phyloP scores from a whole-genome alignment of 1,140 invertebrate species.

The Pseudoatta argentina region DNA sequence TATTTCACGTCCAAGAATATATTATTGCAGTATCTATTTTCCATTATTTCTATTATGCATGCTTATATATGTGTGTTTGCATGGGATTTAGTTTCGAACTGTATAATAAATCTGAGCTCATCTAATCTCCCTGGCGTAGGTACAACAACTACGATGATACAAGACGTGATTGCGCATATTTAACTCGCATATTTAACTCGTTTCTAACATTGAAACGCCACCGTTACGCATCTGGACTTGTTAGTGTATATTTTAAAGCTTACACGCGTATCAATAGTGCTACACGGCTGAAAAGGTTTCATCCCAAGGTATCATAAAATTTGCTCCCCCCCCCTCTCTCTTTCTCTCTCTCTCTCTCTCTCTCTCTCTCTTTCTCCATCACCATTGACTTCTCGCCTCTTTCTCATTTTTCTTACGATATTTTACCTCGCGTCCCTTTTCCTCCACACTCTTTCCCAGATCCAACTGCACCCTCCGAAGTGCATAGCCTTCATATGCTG shows the following conservation, averaged over 20 bases:
- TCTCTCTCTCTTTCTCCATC: neutral
- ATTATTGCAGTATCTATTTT: neutral
- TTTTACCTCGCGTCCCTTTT: conserved; percentile 16
- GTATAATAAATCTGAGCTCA: conserved; percentile 45
- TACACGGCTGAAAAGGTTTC: conserved; percentile 37
- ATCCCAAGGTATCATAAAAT: conserved; percentile 58
- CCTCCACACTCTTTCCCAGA: neutral
- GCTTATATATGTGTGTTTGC: neutral
- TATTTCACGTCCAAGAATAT: neutral
- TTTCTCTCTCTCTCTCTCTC: neutral
- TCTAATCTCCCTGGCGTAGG: conserved; percentile 34
- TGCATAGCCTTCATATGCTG: neutral
- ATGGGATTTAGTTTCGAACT: conserved; percentile 27
- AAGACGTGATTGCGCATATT: conserved; percentile 16
- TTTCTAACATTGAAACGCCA: conserved; percentile 26
- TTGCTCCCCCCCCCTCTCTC: neutral
- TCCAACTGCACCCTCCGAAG: conserved; percentile 19
- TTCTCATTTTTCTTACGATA: conserved; percentile 51
- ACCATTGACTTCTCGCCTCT: conserved; percentile 15
- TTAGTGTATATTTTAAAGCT: conserved; percentile 39
- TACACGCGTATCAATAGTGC: conserved; percentile 46
- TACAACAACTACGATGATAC: conserved; percentile 14
- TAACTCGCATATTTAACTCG: conserved; percentile 10
- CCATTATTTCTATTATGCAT: neutral
- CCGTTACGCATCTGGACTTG: conserved; percentile 2